Evolutionary conservation across 2,797 vertebrate genomes (phyloP).

Genomic region (Anisognathus igniventris): DNA sequence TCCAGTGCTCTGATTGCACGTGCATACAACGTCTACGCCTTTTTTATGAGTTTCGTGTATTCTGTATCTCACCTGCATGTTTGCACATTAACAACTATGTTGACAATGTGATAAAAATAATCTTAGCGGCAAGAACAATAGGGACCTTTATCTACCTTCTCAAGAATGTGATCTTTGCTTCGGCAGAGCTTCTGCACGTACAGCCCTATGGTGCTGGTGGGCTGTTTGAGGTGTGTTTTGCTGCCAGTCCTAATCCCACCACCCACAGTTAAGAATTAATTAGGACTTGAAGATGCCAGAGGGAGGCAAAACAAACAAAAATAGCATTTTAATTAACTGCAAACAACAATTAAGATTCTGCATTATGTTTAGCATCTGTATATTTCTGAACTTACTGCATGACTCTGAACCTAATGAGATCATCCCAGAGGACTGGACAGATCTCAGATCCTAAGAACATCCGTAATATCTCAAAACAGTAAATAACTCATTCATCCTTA

Average conservation of each 20-base stretch:
- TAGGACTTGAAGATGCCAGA: slow-evolving; percentile 30
- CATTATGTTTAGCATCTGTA: slow-evolving; percentile 37
- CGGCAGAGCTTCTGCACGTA: background rate
- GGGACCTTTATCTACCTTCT: slow-evolving; percentile 6
- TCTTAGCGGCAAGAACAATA: slow-evolving; percentile 48
- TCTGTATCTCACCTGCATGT: slow-evolving; percentile 35
- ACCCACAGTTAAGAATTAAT: slow-evolving; percentile 58
- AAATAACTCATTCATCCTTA: background rate
- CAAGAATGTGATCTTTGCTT: slow-evolving; percentile 20
- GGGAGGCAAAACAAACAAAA: slow-evolving; percentile 57
- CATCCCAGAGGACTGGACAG: background rate
- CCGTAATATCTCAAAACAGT: background rate
- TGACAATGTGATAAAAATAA: slow-evolving; percentile 52
- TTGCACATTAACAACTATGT: slow-evolving; percentile 32
- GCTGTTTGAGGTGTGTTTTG: background rate
- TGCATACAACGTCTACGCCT: background rate
- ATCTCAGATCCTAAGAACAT: background rate
- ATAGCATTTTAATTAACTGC: slow-evolving; percentile 53
- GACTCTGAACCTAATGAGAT: background rate
- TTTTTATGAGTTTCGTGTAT: background rate
- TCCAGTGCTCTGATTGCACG: background rate
- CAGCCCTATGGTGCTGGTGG: slow-evolving; percentile 34
- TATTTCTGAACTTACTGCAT: slow-evolving; percentile 8
- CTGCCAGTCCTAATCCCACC: slow-evolving; percentile 51
- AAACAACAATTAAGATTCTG: slow-evolving; percentile 52